Evolutionary conservation across 2,797 vertebrate species (phyloP), one percentile per base, ranked within the genome.

Genomic region (Eospalax fontanierii): DNA sequence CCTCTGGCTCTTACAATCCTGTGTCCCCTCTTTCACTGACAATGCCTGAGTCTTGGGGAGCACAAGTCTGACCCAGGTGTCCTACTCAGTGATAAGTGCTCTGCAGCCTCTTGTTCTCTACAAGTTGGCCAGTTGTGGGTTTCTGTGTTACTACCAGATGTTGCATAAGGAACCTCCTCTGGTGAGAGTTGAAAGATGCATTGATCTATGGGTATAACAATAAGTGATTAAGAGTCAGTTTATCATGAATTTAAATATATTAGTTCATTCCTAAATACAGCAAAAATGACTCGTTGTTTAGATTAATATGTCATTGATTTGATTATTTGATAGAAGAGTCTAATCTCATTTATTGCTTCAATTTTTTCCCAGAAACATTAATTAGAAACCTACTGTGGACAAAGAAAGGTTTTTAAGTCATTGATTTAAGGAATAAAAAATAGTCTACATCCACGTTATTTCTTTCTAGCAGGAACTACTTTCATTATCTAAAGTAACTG

Each of bases 271-370:
- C 2, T 74, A 87, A 84, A 19, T 87, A 63, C 46, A 79, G 16
- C n/a, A 74, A 79, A 79, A 78, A 92, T 87, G 40, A 14, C 22
- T 79, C 74, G 57, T 10, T 66, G 30, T 76, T 61, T 80, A 93
- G 35, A 76, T 87, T 12, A 92, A 43, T 80, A 18, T 9, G 43
- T 50, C 90, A 38, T 76, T 75, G n/a, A 88, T 75, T 87, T 26
- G 75, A 12, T 81, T 95, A 85, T 68, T 90, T 94, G 81, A 80
- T 15, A 38, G 63, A 96, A 85, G 38, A 81, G 15, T 75, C 90
- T 11, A 95, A 82, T 85, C 38, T 91, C 38, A 73, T 66, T 92
- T 18, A 38, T 84, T 8, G 73, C 33, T 79, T 65, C 15, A 78
- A 15, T 12, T 50, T 63, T 50, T 90, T 33, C 70, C 38, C 22